Base-by-base conservation (phyloP, 2,888 invertebrate species). In the Drosophila imparisetae region DNA sequence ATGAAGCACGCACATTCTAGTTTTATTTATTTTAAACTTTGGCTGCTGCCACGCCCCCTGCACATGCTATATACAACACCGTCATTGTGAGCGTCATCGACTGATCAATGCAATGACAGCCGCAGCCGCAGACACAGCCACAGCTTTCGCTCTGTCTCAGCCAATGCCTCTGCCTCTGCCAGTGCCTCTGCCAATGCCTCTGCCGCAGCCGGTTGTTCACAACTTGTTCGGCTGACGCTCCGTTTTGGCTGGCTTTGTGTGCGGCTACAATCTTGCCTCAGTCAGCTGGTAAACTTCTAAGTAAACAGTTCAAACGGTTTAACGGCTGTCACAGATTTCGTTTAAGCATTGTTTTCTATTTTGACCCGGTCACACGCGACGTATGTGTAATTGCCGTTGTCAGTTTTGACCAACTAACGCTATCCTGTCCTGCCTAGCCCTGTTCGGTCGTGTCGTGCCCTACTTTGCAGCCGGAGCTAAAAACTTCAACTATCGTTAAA, bases 241-340 rank as follows among this genome's bases (percentile, higher is more conserved):
- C 60, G 53, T 42, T 55, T 64, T 65, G 59, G 57, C 63, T 66
- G 66, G 58, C 54, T 74, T 59, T 73, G 61, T 62, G 60, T 57
- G 68, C 36, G 71, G 61, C 77, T 66, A 66, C 79, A 87, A 83
- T 73, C 80, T 87, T 80, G 83, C 75, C 90, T 89, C 86, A 86
- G 90, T 86, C 61, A 73, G 71, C 72, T 70, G 57, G 69, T 86
- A 88, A 83, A 84, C 91, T 90, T 91, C 91, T 88, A 80, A 90
- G 86, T 74, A 90, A 86, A 85, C 89, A 87, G 91, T 85, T 73
- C 60, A 60, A 80, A 36, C 66, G 52, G 58, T 52, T 36, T 32
- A 8, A 21, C 57, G 66, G 38, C 49, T 64, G 34, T 18, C 58
- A 30, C 64, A 38, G 55, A 66, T 70, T 82, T 66, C 13, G 63